Evolutionary conservation across 2,797 vertebrate species (phyloP).

Genomic region (Eremophila alpestris): DNA sequence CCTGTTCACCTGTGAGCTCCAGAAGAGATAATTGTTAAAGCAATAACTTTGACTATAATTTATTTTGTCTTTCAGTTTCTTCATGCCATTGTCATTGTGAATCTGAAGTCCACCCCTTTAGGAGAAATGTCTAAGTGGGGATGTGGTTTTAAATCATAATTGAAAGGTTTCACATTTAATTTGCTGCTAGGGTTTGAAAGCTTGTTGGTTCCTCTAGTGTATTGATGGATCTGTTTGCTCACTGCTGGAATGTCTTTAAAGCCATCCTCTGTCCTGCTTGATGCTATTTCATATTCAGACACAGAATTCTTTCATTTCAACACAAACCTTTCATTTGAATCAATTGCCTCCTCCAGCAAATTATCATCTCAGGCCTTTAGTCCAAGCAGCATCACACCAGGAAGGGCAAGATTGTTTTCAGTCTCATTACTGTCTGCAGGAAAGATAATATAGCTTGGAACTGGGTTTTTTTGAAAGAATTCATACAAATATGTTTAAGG

Average conservation of each 20-base stretch:
- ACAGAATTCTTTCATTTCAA: not conserved
- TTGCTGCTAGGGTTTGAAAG: not conserved
- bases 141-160: not conserved
- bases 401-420: not conserved
- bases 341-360: not conserved
- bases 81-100: not conserved
- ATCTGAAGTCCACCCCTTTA: not conserved
- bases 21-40: not conserved
- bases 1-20: not conserved
- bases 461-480: not conserved
- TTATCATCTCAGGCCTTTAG: not conserved
- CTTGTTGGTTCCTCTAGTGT: not conserved
- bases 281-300: constrained; percentile 22
- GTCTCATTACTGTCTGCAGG: not conserved
- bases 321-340: not conserved
- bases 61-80: constrained; percentile 2
- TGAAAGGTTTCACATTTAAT: not conserved
- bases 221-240: not conserved
- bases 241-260: constrained; percentile 9
- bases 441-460: not conserved
- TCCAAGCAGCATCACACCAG: not conserved
- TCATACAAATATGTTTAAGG: not conserved
- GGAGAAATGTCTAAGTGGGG: not conserved
- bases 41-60: not conserved
- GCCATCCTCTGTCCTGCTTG: constrained; percentile 19